These are phyloP conservation scores for Pseudomyrmex pallidus DNA, from an alignment of 1,140 invertebrate species.

Conservation along the genomic window DNA sequence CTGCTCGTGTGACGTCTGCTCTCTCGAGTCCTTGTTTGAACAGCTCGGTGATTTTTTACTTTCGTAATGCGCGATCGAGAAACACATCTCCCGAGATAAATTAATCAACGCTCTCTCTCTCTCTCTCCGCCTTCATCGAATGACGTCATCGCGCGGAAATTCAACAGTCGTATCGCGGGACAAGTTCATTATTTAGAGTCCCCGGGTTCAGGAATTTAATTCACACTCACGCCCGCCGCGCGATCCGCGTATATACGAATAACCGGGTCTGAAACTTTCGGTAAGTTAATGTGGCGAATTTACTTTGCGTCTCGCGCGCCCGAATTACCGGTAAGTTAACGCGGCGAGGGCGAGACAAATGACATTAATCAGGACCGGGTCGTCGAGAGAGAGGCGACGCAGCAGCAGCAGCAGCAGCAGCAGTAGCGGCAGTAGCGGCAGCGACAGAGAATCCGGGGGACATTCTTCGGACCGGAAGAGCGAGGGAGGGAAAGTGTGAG, in stretches of 20 bases:
- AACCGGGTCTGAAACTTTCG: constrained; percentile 21
- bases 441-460: no score
- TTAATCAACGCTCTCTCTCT: no score
- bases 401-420: no score
- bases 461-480: background rate
- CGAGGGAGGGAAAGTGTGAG: background rate
- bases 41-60: background rate
- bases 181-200: constrained; percentile 2
- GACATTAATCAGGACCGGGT: constrained; percentile 23
- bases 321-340: constrained; percentile 35
- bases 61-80: no score
- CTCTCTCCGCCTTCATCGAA: background rate
- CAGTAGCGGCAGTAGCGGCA: no score
- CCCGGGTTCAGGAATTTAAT: constrained; percentile 25
- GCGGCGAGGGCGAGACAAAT: constrained; percentile 17
- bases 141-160: background rate
- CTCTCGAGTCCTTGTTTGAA: background rate
- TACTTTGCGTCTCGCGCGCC: background rate
- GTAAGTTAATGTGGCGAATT: constrained; percentile 38
- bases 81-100: no score
- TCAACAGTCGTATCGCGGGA: constrained; percentile 12
- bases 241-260: no score
- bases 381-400: no score
- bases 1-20: no score
- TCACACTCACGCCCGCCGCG: background rate